Evolutionary conservation across 2,113 vertebrate species (phyloP).

Genomic region (Maccullochella peelii): DNA sequence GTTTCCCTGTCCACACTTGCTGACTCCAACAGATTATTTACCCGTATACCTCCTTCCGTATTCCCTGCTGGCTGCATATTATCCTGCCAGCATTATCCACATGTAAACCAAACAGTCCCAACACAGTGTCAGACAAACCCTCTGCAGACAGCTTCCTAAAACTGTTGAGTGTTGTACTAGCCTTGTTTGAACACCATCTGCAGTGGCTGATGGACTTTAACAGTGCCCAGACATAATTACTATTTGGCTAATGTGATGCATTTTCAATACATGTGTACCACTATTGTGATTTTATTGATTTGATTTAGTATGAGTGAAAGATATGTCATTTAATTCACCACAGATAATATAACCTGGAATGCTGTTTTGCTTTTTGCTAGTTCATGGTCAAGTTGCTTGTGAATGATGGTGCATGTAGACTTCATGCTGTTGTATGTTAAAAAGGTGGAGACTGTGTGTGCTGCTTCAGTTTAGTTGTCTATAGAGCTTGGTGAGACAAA

Average conservation of each 20-base stretch:
- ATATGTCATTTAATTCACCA: background rate
- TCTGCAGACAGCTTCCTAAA: background rate
- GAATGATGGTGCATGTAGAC: background rate
- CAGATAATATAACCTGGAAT: background rate
- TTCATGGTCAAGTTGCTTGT: no score
- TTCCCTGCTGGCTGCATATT: conserved; percentile 20
- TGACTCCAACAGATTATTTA: conserved; percentile 54
- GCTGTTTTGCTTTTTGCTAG: background rate
- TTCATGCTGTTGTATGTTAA: background rate
- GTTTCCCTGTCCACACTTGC: conserved; percentile 25
- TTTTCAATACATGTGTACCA: background rate
- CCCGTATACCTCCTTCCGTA: conserved; percentile 29
- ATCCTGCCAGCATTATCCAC: conserved; percentile 21
- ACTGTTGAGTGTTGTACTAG: background rate
- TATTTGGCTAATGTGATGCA: background rate
- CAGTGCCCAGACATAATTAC: background rate
- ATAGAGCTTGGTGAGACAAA: no score
- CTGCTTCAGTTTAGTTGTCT: background rate
- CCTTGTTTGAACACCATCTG: background rate
- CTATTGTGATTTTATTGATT: background rate
- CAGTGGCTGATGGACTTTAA: background rate
- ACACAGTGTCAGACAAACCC: background rate
- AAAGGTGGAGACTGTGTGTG: background rate
- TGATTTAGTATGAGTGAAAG: background rate
- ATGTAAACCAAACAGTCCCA: background rate